Conservation (phyloP, 1,140 invertebrate genomes). For the Theocolax elegans region DNA sequence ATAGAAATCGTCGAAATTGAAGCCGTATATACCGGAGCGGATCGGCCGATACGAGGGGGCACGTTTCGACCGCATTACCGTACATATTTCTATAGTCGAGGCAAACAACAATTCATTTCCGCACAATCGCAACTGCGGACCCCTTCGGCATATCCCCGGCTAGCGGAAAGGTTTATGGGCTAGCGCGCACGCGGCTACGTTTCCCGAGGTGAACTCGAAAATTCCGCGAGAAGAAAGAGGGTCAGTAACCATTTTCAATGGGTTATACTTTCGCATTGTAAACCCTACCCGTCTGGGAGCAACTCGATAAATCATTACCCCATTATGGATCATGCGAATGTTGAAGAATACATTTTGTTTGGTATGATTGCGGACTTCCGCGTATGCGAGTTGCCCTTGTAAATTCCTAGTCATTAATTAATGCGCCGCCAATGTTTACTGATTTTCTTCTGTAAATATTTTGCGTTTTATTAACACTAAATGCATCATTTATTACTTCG, state of each 20-base stretch:
- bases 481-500: no score
- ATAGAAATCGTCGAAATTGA: slow-evolving; percentile 40
- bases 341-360: slow-evolving; percentile 13
- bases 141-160: not conserved
- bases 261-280: not conserved
- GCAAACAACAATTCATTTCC: slow-evolving; percentile 36
- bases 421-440: not conserved
- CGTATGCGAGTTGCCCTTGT: not conserved
- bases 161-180: not conserved
- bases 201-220: not conserved
- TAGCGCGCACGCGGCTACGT: not conserved
- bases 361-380: not conserved
- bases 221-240: slow-evolving; percentile 12
- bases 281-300: no score
- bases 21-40: not conserved
- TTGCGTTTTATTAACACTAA: no score
- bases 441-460: slow-evolving; percentile 9
- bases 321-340: not conserved
- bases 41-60: not conserved
- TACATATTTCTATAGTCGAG: slow-evolving; percentile 12
- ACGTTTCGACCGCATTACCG: slow-evolving; percentile 25
- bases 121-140: not conserved
- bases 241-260: not conserved
- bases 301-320: no score
- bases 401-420: slow-evolving; percentile 14